Evolutionary conservation across 92 coral and sea anemone species (phyloP).

Genomic region (Porites divaricata): DNA sequence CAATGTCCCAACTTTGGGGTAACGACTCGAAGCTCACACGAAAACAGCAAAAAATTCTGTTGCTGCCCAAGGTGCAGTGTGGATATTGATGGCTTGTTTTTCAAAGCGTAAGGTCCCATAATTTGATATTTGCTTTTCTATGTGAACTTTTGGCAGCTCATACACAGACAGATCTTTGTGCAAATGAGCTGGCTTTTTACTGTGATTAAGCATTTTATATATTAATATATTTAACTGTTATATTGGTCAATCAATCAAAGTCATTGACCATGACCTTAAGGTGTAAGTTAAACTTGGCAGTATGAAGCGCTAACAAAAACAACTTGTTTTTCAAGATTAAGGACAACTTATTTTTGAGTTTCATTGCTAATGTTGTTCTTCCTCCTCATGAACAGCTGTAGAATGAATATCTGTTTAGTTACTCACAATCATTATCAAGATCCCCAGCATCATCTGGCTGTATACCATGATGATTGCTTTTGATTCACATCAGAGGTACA

Average conservation of each 20-base stretch:
- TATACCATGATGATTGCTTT: not conserved
- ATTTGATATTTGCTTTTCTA: conserved; percentile 36
- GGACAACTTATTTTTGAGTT: not conserved
- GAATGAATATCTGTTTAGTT: not conserved
- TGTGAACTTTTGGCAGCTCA: conserved; percentile 20
- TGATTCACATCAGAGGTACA: not conserved
- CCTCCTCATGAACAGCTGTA: not conserved
- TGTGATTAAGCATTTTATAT: not conserved
- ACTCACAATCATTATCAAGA: not conserved
- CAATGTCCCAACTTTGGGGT: not conserved
- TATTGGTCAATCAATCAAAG: conserved; percentile 16
- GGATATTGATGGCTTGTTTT: conserved; percentile 23
- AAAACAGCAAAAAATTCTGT: not conserved
- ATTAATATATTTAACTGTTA: conserved; percentile 9
- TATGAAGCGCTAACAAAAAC: not conserved
- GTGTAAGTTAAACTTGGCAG: conserved; percentile 1
- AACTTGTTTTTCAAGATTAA: not conserved
- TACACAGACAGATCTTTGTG: not conserved
- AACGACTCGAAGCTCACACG: not conserved
- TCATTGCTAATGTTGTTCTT: not conserved
- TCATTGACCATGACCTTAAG: conserved; percentile 26
- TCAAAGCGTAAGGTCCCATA: conserved; percentile 11
- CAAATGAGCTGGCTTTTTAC: conserved; percentile 20
- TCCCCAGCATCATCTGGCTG: not conserved
- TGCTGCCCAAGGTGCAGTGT: not conserved